These are phyloP conservation scores for Sander lucioperca DNA, from an alignment of 2,113 vertebrate species.

Conservation along the genomic window DNA sequence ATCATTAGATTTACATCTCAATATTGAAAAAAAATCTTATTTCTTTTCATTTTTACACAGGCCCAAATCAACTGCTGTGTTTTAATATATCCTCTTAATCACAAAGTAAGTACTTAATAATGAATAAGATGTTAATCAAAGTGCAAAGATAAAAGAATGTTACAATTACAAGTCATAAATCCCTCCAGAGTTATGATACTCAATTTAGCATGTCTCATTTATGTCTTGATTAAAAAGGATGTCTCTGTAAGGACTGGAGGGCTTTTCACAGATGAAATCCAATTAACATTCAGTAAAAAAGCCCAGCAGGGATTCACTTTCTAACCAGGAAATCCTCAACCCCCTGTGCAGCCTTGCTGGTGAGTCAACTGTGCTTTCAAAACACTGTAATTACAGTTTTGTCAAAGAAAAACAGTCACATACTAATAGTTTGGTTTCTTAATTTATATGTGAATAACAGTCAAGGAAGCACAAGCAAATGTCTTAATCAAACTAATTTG, in stretches of 20 bases:
- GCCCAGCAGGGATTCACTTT: constrained; percentile 51
- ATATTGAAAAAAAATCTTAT: neutral
- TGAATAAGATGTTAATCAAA: constrained; percentile 51
- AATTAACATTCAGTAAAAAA: constrained; percentile 72
- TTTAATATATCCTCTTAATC: constrained; percentile 19
- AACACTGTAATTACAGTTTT: constrained; percentile 24
- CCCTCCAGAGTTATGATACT: constrained; percentile 61
- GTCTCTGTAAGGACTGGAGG: constrained; percentile 58
- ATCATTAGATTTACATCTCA: neutral
- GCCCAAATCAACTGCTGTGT: neutral
- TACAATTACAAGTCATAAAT: constrained; percentile 60
- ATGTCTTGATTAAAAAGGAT: constrained; percentile 75
- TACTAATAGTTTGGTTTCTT: neutral
- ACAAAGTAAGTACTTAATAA: constrained; percentile 39
- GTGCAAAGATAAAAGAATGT: constrained; percentile 61
- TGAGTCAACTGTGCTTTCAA: constrained; percentile 4
- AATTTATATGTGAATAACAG: constrained; percentile 1
- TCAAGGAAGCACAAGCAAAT: neutral
- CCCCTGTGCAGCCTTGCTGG: constrained; percentile 18
- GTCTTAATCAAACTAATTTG: constrained; percentile 1
- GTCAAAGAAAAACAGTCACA: constrained; percentile 8
- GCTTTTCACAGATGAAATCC: constrained; percentile 59
- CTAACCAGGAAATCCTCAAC: constrained; percentile 58
- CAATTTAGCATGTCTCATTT: constrained; percentile 67
- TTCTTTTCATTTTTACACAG: neutral